Base-by-base conservation (phyloP, 2,888 invertebrate genomes). In the Nyleta sp. region DNA sequence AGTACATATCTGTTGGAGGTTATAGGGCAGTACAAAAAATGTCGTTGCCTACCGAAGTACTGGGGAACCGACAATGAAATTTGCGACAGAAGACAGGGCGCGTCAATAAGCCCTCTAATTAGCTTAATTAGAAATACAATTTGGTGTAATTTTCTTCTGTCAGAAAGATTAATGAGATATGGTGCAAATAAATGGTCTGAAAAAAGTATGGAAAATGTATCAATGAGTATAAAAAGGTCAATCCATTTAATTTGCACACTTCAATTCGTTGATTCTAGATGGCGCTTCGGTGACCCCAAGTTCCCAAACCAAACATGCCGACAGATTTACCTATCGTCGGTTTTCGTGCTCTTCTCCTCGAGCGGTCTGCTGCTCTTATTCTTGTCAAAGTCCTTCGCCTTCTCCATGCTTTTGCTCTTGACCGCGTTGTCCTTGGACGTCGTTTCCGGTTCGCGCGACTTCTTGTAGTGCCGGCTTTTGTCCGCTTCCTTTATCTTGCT, bases 341-440 rank as follows among this genome's bases (percentile, higher is more conserved):
- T 59, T 31, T 78, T 80, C 3, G 57, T 31, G 64, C 74, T 78
- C 42, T 87, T 87, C 0, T 89, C 89, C 5, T 88, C 88, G 6
- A 82, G 53, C 0, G 65, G 15, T 6, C 87, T 85, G 42, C 28
- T 83, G 42, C 31, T 83, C 46, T 88, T 89, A 5, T 75, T 84
- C 60, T 86, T 89, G 0, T 87, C 89, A 22, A 81, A 80, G 10
- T 88, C 89, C 50, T 87, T 90, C n/a, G 71, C 80, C 68, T 76
- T 85, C 53, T 78, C 85, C 6, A 52, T 17, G 5, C 81, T 68
- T 57, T 83, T 81, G 28, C 68, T 67, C 13, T 83, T 84, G 3
- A 42, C 22, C 0, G 50, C 8, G 6, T 74, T 80, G 24, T 83
- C 81, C 13, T 81, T 82, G 0, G 60, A 13, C 2, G 57, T 20